Evolutionary conservation across 2,888 invertebrate genomes (phyloP).

Genomic region (Chaetogeoica ovagalla): DNA sequence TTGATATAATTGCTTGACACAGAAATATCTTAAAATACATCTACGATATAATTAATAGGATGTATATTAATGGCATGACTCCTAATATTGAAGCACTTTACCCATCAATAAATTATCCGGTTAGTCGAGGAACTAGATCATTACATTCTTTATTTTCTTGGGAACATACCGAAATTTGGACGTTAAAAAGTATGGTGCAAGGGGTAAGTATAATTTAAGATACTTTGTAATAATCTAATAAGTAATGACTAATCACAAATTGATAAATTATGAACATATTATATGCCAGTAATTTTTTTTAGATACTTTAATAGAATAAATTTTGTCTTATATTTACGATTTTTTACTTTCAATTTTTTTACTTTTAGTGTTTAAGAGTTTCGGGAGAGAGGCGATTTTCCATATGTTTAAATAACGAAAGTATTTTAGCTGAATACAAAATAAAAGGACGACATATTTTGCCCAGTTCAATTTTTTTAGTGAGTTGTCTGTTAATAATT

Average conservation of each 20-base stretch:
- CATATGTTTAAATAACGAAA: constrained; percentile 14
- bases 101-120: constrained; percentile 76
- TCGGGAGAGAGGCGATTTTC: constrained; percentile 17
- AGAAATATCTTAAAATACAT: background rate
- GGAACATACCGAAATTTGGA: constrained; percentile 80
- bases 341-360: background rate
- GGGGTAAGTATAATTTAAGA: constrained; percentile 5
- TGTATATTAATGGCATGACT: constrained; percentile 77
- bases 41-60: constrained; percentile 57
- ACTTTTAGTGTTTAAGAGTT: constrained; percentile 1
- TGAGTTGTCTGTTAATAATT: background rate
- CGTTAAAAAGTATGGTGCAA: constrained; percentile 17
- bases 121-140: constrained; percentile 83
- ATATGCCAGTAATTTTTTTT: too few relatives aligned
- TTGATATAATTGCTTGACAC: background rate
- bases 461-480: constrained; percentile 16
- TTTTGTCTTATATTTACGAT: background rate
- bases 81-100: constrained; percentile 76
- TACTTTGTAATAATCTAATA: background rate
- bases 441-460: constrained; percentile 29
- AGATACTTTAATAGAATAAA: background rate
- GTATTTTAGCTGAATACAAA: constrained; percentile 25
- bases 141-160: constrained; percentile 81
- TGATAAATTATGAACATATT: too few relatives aligned
- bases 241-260: too few relatives aligned